Percentiles rank a stretch among this genome's conserved stretches.
Evolutionary conservation across 2,888 invertebrate genomes (phyloP).

Genomic region (Cephus pulcher): DNA sequence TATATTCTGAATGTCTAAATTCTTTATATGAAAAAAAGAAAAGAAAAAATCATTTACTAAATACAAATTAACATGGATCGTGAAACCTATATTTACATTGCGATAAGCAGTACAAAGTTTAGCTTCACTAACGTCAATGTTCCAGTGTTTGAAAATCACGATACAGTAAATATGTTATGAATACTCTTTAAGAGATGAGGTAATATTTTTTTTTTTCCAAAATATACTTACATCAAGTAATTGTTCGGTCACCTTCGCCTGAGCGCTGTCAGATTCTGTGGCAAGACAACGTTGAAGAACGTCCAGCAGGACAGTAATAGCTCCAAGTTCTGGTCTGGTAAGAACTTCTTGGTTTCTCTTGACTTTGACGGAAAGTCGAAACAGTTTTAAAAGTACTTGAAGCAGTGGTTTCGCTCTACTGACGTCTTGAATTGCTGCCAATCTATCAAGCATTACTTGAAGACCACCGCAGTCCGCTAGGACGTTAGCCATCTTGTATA

Average conservation of each 20-base stretch:
- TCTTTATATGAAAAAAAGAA: no score
- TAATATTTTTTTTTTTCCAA: neutral
- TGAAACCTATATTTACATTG: neutral
- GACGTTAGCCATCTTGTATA: constrained; percentile 90
- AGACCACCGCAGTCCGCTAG: constrained; percentile 84
- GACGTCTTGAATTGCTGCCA: constrained; percentile 88
- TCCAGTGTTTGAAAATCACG: neutral
- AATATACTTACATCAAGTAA: constrained; percentile 77
- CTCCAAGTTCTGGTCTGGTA: constrained; percentile 85
- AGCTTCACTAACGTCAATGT: neutral
- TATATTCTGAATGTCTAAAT: no score
- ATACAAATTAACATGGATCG: neutral
- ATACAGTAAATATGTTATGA: constrained; percentile 6
- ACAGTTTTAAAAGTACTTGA: constrained; percentile 89
- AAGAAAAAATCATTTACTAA: neutral
- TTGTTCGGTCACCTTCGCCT: constrained; percentile 88
- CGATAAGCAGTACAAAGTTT: constrained; percentile 1
- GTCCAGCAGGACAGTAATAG: constrained; percentile 85
- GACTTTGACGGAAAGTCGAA: constrained; percentile 91
- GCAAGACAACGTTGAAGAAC: constrained; percentile 83
- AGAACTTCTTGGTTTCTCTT: constrained; percentile 89
- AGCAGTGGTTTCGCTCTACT: constrained; percentile 88
- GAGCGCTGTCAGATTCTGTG: constrained; percentile 76
- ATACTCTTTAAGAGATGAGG: constrained; percentile 7
- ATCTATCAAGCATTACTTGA: constrained; percentile 84